A percentile compares a stretch with the other conserved stretches of the same genome.
Conservation (phyloP, 2,113 vertebrate genomes). For the Athene cunicularia region DNA sequence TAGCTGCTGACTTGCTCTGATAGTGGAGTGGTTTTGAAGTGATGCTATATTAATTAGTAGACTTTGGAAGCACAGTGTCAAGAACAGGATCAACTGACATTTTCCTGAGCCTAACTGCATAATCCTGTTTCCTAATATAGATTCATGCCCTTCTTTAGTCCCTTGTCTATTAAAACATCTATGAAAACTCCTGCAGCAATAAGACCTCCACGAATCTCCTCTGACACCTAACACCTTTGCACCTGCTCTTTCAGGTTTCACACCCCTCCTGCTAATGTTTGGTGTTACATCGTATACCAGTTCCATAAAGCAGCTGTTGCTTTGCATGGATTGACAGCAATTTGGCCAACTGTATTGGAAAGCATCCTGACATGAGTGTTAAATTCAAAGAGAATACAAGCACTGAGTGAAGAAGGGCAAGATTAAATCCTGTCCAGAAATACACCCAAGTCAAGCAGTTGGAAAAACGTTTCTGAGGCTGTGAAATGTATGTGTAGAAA, state of each 20-base stretch:
- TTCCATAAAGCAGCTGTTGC: constrained; percentile 56
- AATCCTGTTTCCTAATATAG: constrained; percentile 43
- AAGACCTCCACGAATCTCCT: not conserved
- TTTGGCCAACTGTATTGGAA: not conserved
- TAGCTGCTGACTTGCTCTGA: not conserved
- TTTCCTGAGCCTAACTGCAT: not conserved
- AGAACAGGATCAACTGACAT: not conserved
- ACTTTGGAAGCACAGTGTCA: not conserved
- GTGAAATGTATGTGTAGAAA: not conserved
- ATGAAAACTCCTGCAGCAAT: not conserved
- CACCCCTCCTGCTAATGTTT: constrained; percentile 43
- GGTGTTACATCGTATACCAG: not conserved
- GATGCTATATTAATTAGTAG: not conserved
- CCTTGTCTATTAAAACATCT: constrained; percentile 23
- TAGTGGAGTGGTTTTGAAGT: not conserved
- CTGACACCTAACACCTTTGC: constrained; percentile 60
- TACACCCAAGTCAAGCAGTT: not conserved
- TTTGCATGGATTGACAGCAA: constrained; percentile 24
- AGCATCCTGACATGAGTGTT: not conserved
- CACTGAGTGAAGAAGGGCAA: not conserved
- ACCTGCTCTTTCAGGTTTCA: constrained; percentile 60
- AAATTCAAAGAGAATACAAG: not conserved
- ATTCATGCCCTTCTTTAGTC: not conserved
- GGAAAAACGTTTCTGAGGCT: not conserved
- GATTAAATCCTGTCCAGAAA: not conserved